Conservation (phyloP, 1,140 invertebrate genomes). For the Drosophila aff. region DNA sequence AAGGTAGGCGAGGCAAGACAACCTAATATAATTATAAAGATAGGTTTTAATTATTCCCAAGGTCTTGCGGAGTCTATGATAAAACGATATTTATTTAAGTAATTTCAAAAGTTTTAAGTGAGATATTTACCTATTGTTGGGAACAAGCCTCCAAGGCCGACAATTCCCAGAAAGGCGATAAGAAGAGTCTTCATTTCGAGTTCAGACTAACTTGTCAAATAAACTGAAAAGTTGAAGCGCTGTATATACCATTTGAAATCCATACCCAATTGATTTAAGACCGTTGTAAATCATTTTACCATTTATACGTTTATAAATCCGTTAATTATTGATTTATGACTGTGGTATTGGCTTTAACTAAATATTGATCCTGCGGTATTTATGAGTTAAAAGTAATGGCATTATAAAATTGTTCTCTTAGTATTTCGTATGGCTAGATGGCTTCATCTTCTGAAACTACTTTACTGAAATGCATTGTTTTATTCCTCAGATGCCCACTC, state of each 20-base stretch:
- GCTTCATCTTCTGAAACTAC: not conserved
- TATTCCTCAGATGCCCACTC: not conserved
- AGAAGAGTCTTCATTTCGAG: not conserved
- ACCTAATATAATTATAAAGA: not conserved
- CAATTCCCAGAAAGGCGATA: not conserved
- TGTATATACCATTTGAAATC: not conserved
- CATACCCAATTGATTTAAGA: not conserved
- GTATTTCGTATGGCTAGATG: not conserved
- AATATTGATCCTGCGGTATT: not conserved
- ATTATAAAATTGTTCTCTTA: not conserved
- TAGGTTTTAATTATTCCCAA: not conserved
- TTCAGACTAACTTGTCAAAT: not conserved
- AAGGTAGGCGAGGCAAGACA: no score
- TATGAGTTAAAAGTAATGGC: not conserved
- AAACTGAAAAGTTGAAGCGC: not conserved
- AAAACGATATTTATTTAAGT: not conserved
- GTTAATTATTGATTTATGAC: not conserved
- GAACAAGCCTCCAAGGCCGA: not conserved
- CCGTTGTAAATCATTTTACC: not conserved
- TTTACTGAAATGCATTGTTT: conserved; percentile 3
- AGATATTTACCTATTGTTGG: not conserved
- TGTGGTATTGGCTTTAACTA: no score
- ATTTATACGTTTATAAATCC: not conserved
- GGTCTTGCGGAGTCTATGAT: not conserved
- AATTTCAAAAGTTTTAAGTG: not conserved